Evolutionary conservation across 2,797 vertebrate genomes (phyloP).

Genomic region (Poecilia velifera): DNA sequence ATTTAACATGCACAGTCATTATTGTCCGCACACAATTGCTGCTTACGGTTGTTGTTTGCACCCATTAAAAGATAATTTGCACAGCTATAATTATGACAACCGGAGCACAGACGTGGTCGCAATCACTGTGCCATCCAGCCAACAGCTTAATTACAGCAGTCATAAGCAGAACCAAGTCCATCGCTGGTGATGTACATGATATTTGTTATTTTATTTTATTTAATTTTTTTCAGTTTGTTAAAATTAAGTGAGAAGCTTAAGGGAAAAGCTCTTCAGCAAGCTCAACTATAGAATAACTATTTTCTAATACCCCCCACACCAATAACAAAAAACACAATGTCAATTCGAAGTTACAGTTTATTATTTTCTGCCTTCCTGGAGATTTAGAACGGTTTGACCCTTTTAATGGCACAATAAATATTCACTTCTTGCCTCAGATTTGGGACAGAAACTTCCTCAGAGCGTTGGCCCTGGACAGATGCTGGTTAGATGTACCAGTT

Average conservation of each 20-base stretch:
- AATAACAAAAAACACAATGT: not conserved
- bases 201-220: not conserved
- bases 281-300: not conserved
- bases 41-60: not conserved
- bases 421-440: not conserved
- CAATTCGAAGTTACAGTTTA: not conserved
- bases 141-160: not conserved
- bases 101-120: not conserved
- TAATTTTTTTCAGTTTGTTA: too few relatives aligned
- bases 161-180: constrained; percentile 7
- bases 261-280: not conserved
- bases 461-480: not conserved
- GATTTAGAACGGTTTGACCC: not conserved
- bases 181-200: not conserved
- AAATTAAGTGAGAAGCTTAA: not conserved
- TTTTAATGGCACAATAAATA: not conserved
- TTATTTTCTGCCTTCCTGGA: not conserved
- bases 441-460: not conserved
- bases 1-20: not conserved
- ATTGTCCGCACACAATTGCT: not conserved
- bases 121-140: constrained; percentile 3
- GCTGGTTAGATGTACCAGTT: not conserved
- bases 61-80: constrained; percentile 10
- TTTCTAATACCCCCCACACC: not conserved
- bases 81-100: constrained; percentile 13